Conservation (phyloP, 1,140 invertebrate genomes). For the Drosophila hydei region DNA sequence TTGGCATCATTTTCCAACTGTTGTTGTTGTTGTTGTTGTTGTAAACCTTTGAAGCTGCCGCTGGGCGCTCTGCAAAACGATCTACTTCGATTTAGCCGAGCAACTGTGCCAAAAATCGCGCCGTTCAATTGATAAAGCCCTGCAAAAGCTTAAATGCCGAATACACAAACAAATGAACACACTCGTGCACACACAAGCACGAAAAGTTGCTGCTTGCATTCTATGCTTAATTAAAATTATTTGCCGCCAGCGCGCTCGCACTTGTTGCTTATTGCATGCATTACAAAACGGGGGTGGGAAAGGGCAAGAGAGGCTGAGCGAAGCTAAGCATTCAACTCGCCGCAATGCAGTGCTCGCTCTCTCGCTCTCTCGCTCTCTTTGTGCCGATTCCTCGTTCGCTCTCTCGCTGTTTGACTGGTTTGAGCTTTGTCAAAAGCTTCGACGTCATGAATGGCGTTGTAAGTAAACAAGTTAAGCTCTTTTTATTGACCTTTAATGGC, state of each 20-base stretch:
- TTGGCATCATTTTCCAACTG: not conserved
- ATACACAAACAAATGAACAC: conserved; percentile 7
- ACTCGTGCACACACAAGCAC: not conserved
- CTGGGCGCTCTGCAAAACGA: not conserved
- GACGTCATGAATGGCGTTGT: conserved; percentile 11
- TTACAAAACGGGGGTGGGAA: not conserved
- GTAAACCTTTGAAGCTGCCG: not conserved
- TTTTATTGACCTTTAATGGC: conserved; percentile 1
- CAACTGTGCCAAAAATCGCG: conserved; percentile 37
- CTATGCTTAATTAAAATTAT: conserved; percentile 17
- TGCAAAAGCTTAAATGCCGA: conserved; percentile 26
- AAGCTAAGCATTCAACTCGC: not conserved
- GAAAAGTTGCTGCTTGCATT: not conserved
- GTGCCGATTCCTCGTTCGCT: not conserved
- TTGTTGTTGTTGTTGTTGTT: not conserved
- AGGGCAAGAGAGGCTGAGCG: not conserved
- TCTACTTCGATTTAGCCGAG: conserved; percentile 19
- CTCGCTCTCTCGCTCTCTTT: not conserved
- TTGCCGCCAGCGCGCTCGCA: not conserved
- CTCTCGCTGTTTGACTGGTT: not conserved
- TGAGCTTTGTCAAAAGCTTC: conserved; percentile 16
- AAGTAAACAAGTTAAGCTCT: conserved; percentile 17
- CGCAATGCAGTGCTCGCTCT: not conserved
- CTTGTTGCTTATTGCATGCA: not conserved
- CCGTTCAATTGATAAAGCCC: conserved; percentile 45